Conservation (phyloP, 1,140 invertebrate species). For the Anagrus nilaparvatae region DNA sequence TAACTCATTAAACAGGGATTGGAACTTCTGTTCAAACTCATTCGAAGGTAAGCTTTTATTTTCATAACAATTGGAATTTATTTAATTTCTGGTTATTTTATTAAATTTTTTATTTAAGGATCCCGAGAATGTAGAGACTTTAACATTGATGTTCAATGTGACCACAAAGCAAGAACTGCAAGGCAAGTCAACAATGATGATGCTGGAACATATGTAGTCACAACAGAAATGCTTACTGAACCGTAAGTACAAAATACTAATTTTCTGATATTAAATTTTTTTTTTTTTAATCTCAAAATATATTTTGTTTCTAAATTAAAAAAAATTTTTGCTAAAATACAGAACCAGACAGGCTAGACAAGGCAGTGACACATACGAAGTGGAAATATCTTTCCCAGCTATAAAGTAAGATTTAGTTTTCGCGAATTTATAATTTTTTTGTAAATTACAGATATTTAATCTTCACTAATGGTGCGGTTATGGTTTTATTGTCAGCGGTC, state of each 20-base stretch:
- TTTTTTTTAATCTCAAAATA: conserved; percentile 6
- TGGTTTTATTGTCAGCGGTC: no score
- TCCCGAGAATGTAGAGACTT: conserved; percentile 76
- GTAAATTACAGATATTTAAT: conserved; percentile 13
- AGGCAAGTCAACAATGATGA: conserved; percentile 46
- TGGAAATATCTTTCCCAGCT: conserved; percentile 83
- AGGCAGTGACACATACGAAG: conserved; percentile 70
- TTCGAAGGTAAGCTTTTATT: conserved; percentile 51
- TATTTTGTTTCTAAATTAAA: conserved; percentile 20
- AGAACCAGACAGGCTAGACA: conserved; percentile 43
- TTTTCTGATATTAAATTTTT: conserved; percentile 8
- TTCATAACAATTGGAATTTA: not conserved
- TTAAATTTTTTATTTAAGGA: conserved; percentile 23
- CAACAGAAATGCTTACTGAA: conserved; percentile 69
- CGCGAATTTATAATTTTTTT: conserved; percentile 1
- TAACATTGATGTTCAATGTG: conserved; percentile 81
- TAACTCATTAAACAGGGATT: conserved; percentile 80
- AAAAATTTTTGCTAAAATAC: conserved; percentile 17
- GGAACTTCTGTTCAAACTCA: conserved; percentile 87
- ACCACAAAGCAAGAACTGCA: conserved; percentile 51
- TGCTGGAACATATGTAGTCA: conserved; percentile 65
- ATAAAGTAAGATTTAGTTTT: conserved; percentile 69
- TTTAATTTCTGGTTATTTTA: not conserved
- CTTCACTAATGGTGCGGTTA: conserved; percentile 15
- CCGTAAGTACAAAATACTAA: conserved; percentile 52